phyloP scores from a whole-genome alignment of 2,888 invertebrate species.

The Caenorhabditis afra region DNA sequence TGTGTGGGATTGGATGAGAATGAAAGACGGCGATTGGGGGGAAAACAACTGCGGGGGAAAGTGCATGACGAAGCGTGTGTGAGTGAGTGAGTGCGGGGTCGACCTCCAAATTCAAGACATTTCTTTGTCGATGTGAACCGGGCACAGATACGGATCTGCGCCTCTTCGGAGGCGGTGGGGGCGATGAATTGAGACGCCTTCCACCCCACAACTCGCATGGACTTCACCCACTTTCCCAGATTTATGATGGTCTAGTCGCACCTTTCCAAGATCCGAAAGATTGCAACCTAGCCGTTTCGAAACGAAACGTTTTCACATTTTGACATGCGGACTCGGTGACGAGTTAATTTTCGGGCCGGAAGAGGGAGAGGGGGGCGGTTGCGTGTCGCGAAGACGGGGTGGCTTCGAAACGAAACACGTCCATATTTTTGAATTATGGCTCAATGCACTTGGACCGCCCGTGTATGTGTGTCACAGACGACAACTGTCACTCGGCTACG shows the following conservation, averaged over 20 bases:
- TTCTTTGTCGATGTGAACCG: conserved; percentile 30
- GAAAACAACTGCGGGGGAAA: background rate
- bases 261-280: background rate
- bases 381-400: conserved; percentile 1
- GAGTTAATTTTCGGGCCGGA: conserved; percentile 46
- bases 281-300: conserved; percentile 14
- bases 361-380: conserved; percentile 23
- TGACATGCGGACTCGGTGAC: conserved; percentile 4
- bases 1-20: background rate
- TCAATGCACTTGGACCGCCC: conserved; percentile 4
- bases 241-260: conserved; percentile 29
- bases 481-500: conserved; percentile 4
- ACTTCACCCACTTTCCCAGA: conserved; percentile 48
- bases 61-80: background rate
- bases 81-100: conserved; percentile 1
- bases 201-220: conserved; percentile 6
- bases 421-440: conserved; percentile 54
- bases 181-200: conserved; percentile 18
- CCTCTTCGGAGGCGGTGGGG: background rate
- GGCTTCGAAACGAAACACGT: conserved; percentile 4
- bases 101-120: conserved; percentile 46
- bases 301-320: conserved; percentile 17
- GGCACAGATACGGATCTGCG: conserved; percentile 30
- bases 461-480: background rate
- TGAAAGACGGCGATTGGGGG: background rate